phyloP scores from a whole-genome alignment of 1,140 invertebrate genomes.

The Lordiphosa clarofinis region DNA sequence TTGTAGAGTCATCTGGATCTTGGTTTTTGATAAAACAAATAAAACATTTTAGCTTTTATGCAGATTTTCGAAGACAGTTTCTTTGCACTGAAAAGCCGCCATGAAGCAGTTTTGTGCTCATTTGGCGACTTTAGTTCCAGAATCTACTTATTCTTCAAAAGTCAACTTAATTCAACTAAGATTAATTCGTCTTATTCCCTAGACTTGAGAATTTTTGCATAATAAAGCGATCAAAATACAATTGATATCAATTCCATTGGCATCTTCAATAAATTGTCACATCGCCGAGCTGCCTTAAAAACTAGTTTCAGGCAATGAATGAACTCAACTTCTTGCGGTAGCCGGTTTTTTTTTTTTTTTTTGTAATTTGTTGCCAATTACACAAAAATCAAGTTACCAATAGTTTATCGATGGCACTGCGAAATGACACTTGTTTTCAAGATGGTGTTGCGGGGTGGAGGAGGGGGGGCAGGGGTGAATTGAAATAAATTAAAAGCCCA shows the following conservation, averaged over 20 bases:
- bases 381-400: constrained; percentile 47
- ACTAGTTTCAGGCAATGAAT: constrained; percentile 38
- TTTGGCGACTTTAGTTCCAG: too few relatives aligned
- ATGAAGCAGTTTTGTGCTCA: too few relatives aligned
- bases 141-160: neutral
- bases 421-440: constrained; percentile 33
- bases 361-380: constrained; percentile 56
- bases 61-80: too few relatives aligned
- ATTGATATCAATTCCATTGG: constrained; percentile 14
- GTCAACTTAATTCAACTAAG: neutral
- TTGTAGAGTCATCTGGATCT: too few relatives aligned
- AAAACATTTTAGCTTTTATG: too few relatives aligned
- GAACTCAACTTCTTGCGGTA: constrained; percentile 9
- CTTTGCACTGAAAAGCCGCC: too few relatives aligned
- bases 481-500: constrained; percentile 36
- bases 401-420: constrained; percentile 19
- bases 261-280: constrained; percentile 41
- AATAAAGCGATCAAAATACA: constrained; percentile 30
- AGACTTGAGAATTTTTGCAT: constrained; percentile 16
- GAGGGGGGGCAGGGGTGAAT: constrained; percentile 6
- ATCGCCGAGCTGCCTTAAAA: constrained; percentile 1
- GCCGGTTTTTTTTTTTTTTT: constrained; percentile 13
- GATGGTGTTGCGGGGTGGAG: neutral
- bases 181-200: neutral
- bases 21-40: too few relatives aligned